Evolutionary conservation across 2,113 vertebrate genomes (phyloP), one percentile per base, ranked within the genome.

Genomic region (Recurvirostra avosetta): DNA sequence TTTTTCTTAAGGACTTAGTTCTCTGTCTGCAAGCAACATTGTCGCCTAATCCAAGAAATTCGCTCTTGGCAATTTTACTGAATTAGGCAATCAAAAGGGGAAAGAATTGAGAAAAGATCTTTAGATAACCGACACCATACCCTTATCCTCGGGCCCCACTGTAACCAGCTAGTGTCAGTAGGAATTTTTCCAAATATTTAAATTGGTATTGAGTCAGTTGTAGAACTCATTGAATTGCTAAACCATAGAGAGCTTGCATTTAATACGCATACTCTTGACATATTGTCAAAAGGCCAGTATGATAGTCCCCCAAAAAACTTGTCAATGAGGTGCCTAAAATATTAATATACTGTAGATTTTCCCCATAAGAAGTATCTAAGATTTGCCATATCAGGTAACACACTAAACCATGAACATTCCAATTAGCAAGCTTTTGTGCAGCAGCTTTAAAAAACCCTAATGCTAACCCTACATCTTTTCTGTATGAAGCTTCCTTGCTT

Each of bases 141-240:
- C 61, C 55, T 58, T n/a, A 38, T n/a, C 45, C 50, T 53, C 67
- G 59, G 17, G 59, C 34, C 58, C n/a, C 74, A 68, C 6, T 70
- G 13, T 26, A 87, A 53, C 55, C 88, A 79, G 67, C 50, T 68
- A 2, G 76, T 88, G 50, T 58, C 36, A 94, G 62, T 26, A 71
- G 66, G 74, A 88, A 58, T 38, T 88, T 47, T 62, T 86, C 49
- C 85, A 86, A 83, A 47, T 61, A 85, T 49, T 92, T 52, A 41
- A 92, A 90, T 34, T 43, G 63, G 19, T 66, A 38, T 1, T 77
- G 78, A 86, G 82, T 10, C 80, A 86, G 71, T 62, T 86, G 53
- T 18, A 72, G 34, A 90, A 85, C 47, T 81, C 76, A 56, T 0
- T 87, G 66, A 88, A 91, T 41, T 91, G 80, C 62, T 91, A 72